These are phyloP conservation scores for Macaria liturata DNA, from an alignment of 2,888 invertebrate species.

Conservation along the genomic window DNA sequence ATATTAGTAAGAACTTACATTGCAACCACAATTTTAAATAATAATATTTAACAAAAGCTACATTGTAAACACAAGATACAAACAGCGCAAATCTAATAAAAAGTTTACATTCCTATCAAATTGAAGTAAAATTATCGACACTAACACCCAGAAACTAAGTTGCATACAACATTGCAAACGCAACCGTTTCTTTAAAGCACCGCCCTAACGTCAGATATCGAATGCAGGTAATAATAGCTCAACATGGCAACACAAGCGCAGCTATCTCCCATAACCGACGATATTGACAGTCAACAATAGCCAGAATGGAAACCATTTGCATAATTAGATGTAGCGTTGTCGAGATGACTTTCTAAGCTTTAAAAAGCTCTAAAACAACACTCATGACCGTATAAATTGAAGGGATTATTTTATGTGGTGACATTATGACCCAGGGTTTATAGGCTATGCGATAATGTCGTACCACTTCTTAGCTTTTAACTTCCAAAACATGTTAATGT, in stretches of 20 bases:
- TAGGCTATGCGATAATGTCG: constrained; percentile 25
- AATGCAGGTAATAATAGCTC: constrained; percentile 28
- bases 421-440: constrained; percentile 30
- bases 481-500: constrained; percentile 26
- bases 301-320: constrained; percentile 43
- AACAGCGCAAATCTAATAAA: too few species aligned
- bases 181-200: background rate
- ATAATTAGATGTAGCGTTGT: constrained; percentile 50
- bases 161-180: background rate
- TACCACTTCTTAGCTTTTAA: constrained; percentile 25
- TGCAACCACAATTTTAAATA: too few species aligned
- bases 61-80: too few species aligned
- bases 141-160: background rate
- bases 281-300: constrained; percentile 41
- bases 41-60: too few species aligned
- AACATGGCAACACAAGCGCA: constrained; percentile 21
- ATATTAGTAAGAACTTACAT: too few species aligned
- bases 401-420: constrained; percentile 32
- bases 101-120: too few species aligned
- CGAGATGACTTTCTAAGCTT: constrained; percentile 40
- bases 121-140: too few species aligned
- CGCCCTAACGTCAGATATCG: background rate
- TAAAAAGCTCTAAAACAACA: constrained; percentile 38
- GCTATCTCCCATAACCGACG: constrained; percentile 29
- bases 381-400: constrained; percentile 35